Evolutionary conservation across 2,797 vertebrate species (phyloP).

Genomic region (Rhodeus uyekii): DNA sequence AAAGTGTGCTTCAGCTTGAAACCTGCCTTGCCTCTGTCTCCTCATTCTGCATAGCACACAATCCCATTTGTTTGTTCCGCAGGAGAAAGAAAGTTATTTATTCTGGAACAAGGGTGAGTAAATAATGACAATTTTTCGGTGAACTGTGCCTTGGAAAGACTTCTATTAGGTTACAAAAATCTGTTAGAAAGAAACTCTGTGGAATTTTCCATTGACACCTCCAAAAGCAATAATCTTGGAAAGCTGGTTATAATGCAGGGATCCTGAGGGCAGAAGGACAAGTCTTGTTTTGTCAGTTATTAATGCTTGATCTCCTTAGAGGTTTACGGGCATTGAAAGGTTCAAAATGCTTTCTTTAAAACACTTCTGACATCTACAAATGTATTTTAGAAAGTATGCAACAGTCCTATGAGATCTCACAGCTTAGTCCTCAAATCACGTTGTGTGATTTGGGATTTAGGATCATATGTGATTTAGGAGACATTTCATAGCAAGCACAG

Average conservation of each 20-base stretch:
- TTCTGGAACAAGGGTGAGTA: not conserved
- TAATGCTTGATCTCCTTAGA: not conserved
- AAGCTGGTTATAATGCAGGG: constrained; percentile 6
- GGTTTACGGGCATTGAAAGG: not conserved
- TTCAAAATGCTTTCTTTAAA: not conserved
- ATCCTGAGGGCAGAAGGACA: constrained; percentile 28
- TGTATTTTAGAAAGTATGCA: not conserved
- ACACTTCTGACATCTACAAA: not conserved
- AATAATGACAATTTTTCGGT: not conserved
- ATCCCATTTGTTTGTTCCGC: too few relatives aligned
- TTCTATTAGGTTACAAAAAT: not conserved
- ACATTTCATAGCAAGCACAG: not conserved
- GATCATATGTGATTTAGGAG: not conserved
- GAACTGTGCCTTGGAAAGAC: not conserved
- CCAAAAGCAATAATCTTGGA: constrained; percentile 1
- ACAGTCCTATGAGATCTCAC: not conserved
- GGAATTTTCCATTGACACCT: not conserved
- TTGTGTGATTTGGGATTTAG: too few relatives aligned
- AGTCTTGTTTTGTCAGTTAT: constrained; percentile 32
- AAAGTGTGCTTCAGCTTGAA: too few relatives aligned
- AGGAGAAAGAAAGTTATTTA: not conserved
- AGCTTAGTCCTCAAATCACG: not conserved
- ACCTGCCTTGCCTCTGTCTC: too few relatives aligned
- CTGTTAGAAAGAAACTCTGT: not conserved
- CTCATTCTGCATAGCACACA: too few relatives aligned